Conservation (phyloP, 2,113 vertebrate species). For the Malaclemys terrapin region DNA sequence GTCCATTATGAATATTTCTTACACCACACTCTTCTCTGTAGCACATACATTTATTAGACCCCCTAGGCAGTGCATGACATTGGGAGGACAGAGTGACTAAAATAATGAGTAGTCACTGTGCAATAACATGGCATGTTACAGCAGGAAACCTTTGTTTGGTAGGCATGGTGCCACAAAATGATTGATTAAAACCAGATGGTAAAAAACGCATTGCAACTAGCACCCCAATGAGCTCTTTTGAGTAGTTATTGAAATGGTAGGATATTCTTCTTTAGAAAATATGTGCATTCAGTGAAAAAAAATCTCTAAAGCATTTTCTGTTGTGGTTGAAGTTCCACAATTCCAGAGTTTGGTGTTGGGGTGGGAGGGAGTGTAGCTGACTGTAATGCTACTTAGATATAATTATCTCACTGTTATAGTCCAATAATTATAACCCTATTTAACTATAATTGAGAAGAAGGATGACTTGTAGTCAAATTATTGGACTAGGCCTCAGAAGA, state of each 20-base stretch:
- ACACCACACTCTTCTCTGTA: background rate
- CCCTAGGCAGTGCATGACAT: slow-evolving; percentile 42
- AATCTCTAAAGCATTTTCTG: background rate
- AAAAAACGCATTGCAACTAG: slow-evolving; percentile 23
- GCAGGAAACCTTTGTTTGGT: slow-evolving; percentile 24
- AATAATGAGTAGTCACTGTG: slow-evolving; percentile 40
- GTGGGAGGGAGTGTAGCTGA: background rate
- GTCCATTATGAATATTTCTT: background rate
- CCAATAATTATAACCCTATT: background rate
- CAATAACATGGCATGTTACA: slow-evolving; percentile 30
- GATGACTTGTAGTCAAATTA: background rate
- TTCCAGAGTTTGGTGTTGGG: background rate
- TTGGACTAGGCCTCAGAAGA: slow-evolving; percentile 19
- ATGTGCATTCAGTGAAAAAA: background rate
- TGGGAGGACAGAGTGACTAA: slow-evolving; percentile 45
- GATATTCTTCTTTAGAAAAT: background rate
- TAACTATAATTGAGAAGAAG: background rate
- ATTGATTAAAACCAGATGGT: slow-evolving; percentile 60
- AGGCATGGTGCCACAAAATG: slow-evolving; percentile 40
- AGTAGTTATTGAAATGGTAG: slow-evolving; percentile 22
- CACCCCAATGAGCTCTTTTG: background rate
- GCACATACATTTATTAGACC: slow-evolving; percentile 7
- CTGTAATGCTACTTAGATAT: background rate
- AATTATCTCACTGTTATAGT: background rate
- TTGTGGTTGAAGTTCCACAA: background rate